A percentile compares a stretch with the other conserved stretches of the same genome.
Conservation (phyloP, 2,113 vertebrate genomes). For the Eira barbara region DNA sequence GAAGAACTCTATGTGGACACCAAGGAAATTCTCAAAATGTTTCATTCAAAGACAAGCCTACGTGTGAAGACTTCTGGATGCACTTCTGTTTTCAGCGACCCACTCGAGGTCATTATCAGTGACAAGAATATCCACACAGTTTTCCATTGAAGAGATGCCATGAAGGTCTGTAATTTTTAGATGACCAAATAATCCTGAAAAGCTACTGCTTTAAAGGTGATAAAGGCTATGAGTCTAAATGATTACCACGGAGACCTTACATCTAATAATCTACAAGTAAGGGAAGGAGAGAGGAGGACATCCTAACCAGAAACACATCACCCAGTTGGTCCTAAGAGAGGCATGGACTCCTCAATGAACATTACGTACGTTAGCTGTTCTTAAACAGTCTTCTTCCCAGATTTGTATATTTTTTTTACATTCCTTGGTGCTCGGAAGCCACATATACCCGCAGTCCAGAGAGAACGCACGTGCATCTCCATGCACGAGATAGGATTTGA, state of each 20-base stretch:
- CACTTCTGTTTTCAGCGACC: background rate
- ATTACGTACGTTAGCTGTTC: background rate
- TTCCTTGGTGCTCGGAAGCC: background rate
- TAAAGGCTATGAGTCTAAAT: background rate
- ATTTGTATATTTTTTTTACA: background rate
- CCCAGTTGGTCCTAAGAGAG: background rate
- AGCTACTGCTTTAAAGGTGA: conserved; percentile 3
- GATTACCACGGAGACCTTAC: background rate
- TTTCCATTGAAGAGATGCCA: background rate
- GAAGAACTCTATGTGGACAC: background rate
- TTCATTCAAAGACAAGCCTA: background rate
- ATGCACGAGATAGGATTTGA: background rate
- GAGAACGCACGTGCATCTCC: background rate
- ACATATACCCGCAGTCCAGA: background rate
- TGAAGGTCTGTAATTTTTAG: background rate
- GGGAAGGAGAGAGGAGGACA: background rate
- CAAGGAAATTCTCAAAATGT: conserved; percentile 13
- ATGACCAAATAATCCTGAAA: conserved; percentile 7
- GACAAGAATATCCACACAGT: conserved; percentile 42
- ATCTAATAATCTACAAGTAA: background rate
- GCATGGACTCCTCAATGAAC: background rate
- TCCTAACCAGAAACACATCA: background rate
- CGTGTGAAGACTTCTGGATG: background rate
- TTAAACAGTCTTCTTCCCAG: background rate
- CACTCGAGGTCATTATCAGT: conserved; percentile 21